Base-by-base conservation (phyloP, 1,140 invertebrate species). In the Eciton burchellii region DNA sequence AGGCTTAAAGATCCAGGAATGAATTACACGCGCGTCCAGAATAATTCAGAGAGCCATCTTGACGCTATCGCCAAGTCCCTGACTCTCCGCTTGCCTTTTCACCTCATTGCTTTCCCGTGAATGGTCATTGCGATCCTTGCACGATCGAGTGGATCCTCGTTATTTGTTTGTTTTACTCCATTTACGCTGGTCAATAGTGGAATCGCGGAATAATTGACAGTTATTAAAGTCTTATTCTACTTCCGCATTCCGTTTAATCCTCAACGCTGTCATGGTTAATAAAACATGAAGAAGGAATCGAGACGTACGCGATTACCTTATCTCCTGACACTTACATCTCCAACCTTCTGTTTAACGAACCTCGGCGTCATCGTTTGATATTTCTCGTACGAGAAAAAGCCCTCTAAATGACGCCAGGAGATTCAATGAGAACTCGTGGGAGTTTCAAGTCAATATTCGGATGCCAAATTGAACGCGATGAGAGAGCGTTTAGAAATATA, bases 361-460 rank as follows among this genome's bases (percentile, higher is more conserved):
- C 14, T 60, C 9, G 1, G n/a, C 19, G 14, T 1, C 1, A 71
- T 41, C 12, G n/a, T 66, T 14, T 65, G 8, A 65, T 8, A 41
- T 49, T 65, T 65, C 19, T 26, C 8, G 35, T 16, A 24, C 12
- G 29, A 81, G 66, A 73, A 60, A 77, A 26, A 72, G 35, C 60
- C 63, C 71, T 71, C 84, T 91, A 91, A 93, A 85, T 89, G 83
- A 86, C 87, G 88, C 89, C 90, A 91, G 90, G 88, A 92, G 91
- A 92, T 93, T 92, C 89, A 91, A 93, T 93, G 93, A 93, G 92
- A 92, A 93, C 89, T 92, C 89, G 86, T 72, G 89, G 88, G 85
- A 84, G 81, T 54, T 71, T 49, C 66, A 76, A 89, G 91, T 94
- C 93, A 92, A 94, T 94, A 93, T 89, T 91, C 16, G 73, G 63